Conservation (phyloP, 2,888 invertebrate genomes). For the Mythimna impura region DNA sequence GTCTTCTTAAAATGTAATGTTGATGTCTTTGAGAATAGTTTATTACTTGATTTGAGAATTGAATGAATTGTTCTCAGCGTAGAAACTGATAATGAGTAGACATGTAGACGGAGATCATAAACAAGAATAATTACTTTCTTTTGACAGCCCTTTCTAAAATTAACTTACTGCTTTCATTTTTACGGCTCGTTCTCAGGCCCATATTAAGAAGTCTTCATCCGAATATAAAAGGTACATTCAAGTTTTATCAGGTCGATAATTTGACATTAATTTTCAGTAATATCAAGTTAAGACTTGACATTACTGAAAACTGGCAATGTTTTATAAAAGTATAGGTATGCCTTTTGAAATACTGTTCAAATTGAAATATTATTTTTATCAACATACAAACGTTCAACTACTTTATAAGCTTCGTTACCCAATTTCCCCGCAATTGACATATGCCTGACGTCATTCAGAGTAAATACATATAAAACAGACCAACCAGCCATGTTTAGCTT, state of each 20-base stretch:
- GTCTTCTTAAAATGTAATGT: constrained; percentile 34
- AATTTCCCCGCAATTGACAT: constrained; percentile 53
- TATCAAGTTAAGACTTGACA: too few relatives aligned
- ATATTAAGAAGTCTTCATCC: neutral
- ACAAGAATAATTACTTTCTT: constrained; percentile 4
- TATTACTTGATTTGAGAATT: neutral
- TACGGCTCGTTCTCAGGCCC: neutral
- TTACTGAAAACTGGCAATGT: too few relatives aligned
- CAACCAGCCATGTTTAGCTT: constrained; percentile 22
- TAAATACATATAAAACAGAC: constrained; percentile 33
- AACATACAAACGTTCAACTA: neutral
- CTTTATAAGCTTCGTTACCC: constrained; percentile 22
- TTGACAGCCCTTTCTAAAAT: neutral
- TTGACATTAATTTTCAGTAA: neutral
- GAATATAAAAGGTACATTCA: neutral
- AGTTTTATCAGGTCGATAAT: neutral
- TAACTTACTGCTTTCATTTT: neutral
- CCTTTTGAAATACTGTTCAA: neutral
- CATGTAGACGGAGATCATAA: constrained; percentile 1
- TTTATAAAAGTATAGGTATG: neutral
- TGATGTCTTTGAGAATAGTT: neutral
- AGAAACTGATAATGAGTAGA: neutral
- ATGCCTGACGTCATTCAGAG: constrained; percentile 41
- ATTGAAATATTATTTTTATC: constrained; percentile 8
- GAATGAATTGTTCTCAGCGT: neutral